phyloP scores from a whole-genome alignment of 2,113 vertebrate species.

The Ictalurus punctatus region DNA sequence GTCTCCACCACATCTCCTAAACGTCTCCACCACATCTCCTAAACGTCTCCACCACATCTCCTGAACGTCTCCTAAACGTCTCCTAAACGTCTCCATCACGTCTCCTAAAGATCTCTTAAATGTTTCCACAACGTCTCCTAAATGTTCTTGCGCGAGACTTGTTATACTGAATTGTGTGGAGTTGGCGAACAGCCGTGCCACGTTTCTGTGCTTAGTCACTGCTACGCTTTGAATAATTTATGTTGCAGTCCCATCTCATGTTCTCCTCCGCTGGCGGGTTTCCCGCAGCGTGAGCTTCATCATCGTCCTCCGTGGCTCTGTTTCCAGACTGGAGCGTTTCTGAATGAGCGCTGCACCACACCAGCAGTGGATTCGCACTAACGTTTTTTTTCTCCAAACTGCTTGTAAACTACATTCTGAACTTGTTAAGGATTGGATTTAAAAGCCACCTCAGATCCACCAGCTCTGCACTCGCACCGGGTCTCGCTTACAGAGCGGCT shows the following conservation, averaged over 20 bases:
- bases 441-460: no score
- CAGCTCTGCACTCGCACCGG: neutral
- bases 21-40: no score
- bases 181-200: slow-evolving; percentile 6
- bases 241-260: slow-evolving; percentile 27
- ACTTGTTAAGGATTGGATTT: neutral
- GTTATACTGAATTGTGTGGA: neutral
- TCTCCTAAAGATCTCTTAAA: neutral
- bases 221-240: slow-evolving; percentile 44
- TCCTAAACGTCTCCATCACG: no score
- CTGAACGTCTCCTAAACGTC: no score
- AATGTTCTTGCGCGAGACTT: neutral
- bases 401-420: neutral
- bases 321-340: neutral
- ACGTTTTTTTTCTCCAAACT: neutral
- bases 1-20: no score
- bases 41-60: no score
- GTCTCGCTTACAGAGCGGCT: neutral
- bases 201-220: slow-evolving; percentile 41
- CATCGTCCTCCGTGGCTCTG: neutral
- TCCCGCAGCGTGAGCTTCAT: neutral
- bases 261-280: slow-evolving; percentile 5
- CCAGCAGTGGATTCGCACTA: neutral
- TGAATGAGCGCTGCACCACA: neutral
- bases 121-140: no score